Conservation (phyloP, 2,888 invertebrate species). For the Julus scanicus region DNA sequence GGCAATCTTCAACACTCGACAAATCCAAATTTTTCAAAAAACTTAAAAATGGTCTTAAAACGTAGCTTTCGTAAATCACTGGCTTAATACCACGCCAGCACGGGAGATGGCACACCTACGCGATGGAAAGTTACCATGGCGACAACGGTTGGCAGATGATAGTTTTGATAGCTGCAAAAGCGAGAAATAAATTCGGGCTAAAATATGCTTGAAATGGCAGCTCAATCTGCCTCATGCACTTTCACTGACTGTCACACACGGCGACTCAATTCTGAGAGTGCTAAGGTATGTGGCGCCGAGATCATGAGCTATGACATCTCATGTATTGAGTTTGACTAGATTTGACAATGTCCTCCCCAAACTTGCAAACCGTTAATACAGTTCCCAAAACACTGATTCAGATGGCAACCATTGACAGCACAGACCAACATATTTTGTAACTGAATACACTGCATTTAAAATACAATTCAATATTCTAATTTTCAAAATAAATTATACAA, state of each 20-base stretch:
- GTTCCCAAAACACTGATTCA: not conserved
- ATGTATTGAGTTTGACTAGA: not conserved
- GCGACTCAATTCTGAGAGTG: not conserved
- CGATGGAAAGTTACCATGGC: not conserved
- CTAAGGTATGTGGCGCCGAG: not conserved
- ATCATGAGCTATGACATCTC: constrained; percentile 6
- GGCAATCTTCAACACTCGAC: not conserved
- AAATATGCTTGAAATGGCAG: constrained; percentile 1
- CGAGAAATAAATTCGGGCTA: not conserved
- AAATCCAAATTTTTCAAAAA: not conserved
- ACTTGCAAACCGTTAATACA: not conserved
- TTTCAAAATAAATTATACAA: too few relatives aligned
- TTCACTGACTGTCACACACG: not conserved
- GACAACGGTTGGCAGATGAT: not conserved
- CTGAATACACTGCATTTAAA: too few relatives aligned
- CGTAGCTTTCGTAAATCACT: not conserved
- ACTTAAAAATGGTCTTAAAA: not conserved
- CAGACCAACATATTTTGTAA: too few relatives aligned
- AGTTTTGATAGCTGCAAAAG: constrained; percentile 16
- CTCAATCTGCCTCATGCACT: not conserved
- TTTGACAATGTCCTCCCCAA: not conserved
- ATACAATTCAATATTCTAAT: too few relatives aligned
- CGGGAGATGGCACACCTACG: not conserved
- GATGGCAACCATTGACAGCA: too few relatives aligned
- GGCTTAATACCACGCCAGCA: not conserved